These are phyloP conservation scores for Gallinago undulata DNA, from an alignment of 2,113 vertebrate genomes.

Conservation along the genomic window DNA sequence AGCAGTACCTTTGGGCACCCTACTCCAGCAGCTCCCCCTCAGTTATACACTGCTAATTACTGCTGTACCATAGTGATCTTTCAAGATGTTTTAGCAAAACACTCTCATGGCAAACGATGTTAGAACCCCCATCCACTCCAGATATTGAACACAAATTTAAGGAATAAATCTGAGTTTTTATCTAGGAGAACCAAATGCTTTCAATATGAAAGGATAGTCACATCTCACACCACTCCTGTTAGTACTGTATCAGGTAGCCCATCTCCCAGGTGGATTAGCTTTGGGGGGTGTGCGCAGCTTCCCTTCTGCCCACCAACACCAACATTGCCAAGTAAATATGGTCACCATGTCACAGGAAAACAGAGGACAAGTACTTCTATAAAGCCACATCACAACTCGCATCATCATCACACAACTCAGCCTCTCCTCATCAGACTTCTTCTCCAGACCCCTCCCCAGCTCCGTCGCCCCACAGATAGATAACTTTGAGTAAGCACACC, in stretches of 20 bases:
- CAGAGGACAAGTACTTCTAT: background rate
- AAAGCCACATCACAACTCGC: background rate
- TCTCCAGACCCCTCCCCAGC: background rate
- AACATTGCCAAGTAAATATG: background rate
- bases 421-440: no score
- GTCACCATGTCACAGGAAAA: background rate
- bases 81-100: background rate
- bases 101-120: background rate
- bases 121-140: background rate
- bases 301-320: background rate
- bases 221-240: accelerated
- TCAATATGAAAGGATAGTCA: background rate
- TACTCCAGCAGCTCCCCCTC: background rate
- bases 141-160: background rate
- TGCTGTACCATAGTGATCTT: background rate
- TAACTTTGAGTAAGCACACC: background rate
- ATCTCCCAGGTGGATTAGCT: background rate
- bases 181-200: background rate
- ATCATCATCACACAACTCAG: no score
- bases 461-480: no score
- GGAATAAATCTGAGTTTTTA: background rate
- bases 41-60: no score
- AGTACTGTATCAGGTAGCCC: background rate
- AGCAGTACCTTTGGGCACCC: background rate
- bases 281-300: background rate